A percentile compares a stretch with the other conserved stretches of the same genome.
These are phyloP conservation scores for Bovichtus variegatus DNA, from an alignment of 2,797 vertebrate genomes.

Conservation along the genomic window DNA sequence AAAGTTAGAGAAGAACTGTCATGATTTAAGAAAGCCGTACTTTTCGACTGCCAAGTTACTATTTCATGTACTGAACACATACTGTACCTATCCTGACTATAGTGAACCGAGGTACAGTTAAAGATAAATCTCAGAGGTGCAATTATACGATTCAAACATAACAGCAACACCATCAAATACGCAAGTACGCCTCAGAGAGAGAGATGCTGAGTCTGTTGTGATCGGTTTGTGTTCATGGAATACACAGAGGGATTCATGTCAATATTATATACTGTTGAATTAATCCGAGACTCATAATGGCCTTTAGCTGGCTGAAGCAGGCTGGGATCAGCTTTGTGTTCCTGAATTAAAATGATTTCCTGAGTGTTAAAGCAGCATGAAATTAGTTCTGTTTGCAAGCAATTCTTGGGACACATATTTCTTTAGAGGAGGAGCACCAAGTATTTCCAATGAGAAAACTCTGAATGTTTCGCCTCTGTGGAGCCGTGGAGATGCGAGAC, in stretches of 20 bases:
- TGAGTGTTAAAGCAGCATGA: conserved; percentile 81
- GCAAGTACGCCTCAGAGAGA: neutral
- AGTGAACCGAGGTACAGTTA: neutral
- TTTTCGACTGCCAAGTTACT: neutral
- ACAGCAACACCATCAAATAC: conserved; percentile 8
- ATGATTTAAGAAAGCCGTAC: neutral
- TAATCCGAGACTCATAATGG: conserved; percentile 54
- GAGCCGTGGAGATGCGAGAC: conserved; percentile 35
- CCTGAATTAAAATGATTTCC: conserved; percentile 75
- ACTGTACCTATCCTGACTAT: conserved; percentile 1
- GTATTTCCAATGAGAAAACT: conserved; percentile 66
- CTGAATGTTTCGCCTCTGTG: conserved; percentile 43
- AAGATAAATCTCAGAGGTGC: conserved; percentile 7
- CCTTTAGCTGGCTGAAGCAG: conserved; percentile 45
- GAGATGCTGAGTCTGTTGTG: neutral
- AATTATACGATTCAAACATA: conserved; percentile 33
- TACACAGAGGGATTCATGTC: conserved; percentile 31
- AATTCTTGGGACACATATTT: conserved; percentile 63
- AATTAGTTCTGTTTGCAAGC: conserved; percentile 80
- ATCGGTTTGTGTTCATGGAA: conserved; percentile 32
- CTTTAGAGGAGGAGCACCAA: conserved; percentile 50
- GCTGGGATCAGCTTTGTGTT: conserved; percentile 58
- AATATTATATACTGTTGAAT: conserved; percentile 51
- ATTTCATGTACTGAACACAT: neutral
- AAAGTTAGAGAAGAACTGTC: neutral